These are phyloP conservation scores for Maconellicoccus hirsutus DNA, from an alignment of 1,140 invertebrate species.

Conservation along the genomic window DNA sequence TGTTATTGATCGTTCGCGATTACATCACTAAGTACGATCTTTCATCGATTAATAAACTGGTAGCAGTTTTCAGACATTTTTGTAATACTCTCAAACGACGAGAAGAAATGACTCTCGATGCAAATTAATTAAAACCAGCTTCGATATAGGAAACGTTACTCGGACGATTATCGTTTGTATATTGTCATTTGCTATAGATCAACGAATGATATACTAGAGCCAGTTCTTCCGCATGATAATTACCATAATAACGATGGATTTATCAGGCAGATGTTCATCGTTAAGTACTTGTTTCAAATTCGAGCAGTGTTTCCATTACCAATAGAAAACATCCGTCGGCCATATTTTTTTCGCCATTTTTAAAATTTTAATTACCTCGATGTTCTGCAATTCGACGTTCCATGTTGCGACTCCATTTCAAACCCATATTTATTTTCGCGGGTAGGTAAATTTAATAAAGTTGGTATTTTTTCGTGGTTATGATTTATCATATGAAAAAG, in stretches of 20 bases:
- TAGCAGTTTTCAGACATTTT: conserved; percentile 3
- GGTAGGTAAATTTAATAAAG: too few relatives aligned
- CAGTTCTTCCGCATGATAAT: neutral
- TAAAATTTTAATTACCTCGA: too few relatives aligned
- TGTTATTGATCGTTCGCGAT: neutral
- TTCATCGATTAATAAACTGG: conserved; percentile 5
- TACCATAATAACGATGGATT: neutral
- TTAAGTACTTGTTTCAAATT: too few relatives aligned
- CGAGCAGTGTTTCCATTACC: too few relatives aligned
- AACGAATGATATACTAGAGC: neutral
- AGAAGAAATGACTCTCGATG: neutral
- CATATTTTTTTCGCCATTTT: too few relatives aligned
- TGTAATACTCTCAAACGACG: neutral
- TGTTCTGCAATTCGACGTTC: too few relatives aligned
- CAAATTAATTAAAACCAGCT: neutral
- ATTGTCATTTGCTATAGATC: conserved; percentile 5
- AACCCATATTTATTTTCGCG: too few relatives aligned
- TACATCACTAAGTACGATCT: neutral
- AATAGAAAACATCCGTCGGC: too few relatives aligned
- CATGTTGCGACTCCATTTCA: too few relatives aligned
- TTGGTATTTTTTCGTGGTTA: too few relatives aligned
- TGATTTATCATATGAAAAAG: too few relatives aligned
- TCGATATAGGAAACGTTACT: neutral
- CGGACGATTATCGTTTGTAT: neutral
- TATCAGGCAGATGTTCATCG: neutral